Conservation (phyloP, 2,888 invertebrate species). For the Himalopsyche anomala region DNA sequence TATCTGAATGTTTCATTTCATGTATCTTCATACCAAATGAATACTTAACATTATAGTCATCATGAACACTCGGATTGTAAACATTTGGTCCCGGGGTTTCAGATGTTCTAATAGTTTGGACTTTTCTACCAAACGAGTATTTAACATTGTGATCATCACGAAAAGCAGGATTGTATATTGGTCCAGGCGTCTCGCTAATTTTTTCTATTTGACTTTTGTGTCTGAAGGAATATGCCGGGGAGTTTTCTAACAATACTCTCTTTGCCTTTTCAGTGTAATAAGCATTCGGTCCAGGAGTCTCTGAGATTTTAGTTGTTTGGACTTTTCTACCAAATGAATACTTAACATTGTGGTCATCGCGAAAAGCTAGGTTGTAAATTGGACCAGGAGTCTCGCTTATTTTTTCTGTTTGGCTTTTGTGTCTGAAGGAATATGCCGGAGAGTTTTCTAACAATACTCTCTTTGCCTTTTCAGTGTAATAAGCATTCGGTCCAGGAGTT, state of each 20-base stretch:
- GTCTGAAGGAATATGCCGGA: slow-evolving; percentile 76
- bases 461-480: slow-evolving; percentile 69
- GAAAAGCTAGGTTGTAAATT: slow-evolving; percentile 76
- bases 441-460: slow-evolving; percentile 73
- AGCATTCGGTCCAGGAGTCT: slow-evolving; percentile 80
- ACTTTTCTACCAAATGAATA: slow-evolving; percentile 84
- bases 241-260: slow-evolving; percentile 74
- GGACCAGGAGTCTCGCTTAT: slow-evolving; percentile 74
- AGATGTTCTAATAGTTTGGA: slow-evolving; percentile 77
- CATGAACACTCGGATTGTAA: slow-evolving; percentile 77
- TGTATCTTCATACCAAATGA: slow-evolving; percentile 82
- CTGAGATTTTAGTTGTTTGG: slow-evolving; percentile 76
- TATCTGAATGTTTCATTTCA: slow-evolving; percentile 77
- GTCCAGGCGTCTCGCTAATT: slow-evolving; percentile 79
- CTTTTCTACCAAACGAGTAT: slow-evolving; percentile 79
- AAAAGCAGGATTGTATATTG: slow-evolving; percentile 78
- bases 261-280: slow-evolving; percentile 77
- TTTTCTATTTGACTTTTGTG: slow-evolving; percentile 73
- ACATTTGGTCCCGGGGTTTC: slow-evolving; percentile 79
- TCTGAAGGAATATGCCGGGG: slow-evolving; percentile 77
- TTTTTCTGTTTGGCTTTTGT: slow-evolving; percentile 70
- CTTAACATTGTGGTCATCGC: slow-evolving; percentile 80
- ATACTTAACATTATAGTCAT: slow-evolving; percentile 79
- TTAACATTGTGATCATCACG: slow-evolving; percentile 80
- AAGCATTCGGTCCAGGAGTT: slow-evolving; percentile 78